phyloP scores from a whole-genome alignment of 1,140 invertebrate species.

The Drosophila saltans region DNA sequence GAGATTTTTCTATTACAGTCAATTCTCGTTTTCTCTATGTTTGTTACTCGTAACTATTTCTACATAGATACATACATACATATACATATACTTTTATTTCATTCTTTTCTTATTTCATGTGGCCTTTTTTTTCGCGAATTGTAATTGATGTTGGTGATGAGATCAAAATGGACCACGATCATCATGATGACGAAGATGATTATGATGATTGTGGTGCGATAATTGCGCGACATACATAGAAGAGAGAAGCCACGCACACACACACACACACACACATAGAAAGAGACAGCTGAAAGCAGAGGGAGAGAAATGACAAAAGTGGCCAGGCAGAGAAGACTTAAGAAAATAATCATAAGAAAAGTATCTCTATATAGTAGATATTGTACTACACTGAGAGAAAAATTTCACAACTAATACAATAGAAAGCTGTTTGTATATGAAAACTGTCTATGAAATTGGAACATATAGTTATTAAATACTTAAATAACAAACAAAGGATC shows the following conservation, averaged over 20 bases:
- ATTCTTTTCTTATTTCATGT: constrained; percentile 8
- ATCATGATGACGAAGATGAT: constrained; percentile 29
- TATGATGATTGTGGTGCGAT: constrained; percentile 40
- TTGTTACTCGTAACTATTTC: background rate
- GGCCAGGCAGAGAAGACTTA: background rate
- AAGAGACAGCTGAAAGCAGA: constrained; percentile 2
- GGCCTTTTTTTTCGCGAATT: constrained; percentile 32
- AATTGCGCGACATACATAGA: constrained; percentile 66
- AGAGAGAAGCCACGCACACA: constrained; percentile 37
- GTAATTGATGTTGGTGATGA: constrained; percentile 74
- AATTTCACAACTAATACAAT: too few relatives aligned
- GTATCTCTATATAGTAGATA: background rate
- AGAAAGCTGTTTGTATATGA: too few relatives aligned
- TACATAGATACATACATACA: too few relatives aligned
- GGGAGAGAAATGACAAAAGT: constrained; percentile 3
- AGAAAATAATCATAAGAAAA: constrained; percentile 11
- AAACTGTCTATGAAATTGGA: too few relatives aligned
- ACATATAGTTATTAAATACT: too few relatives aligned
- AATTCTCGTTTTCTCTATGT: background rate
- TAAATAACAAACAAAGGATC: too few relatives aligned
- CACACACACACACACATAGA: constrained; percentile 12
- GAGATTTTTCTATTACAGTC: constrained; percentile 15
- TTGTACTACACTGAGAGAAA: background rate
- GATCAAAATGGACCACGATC: constrained; percentile 76
- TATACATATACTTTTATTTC: background rate